These are phyloP conservation scores for Holocentrus rufus DNA, from an alignment of 2,797 vertebrate species.

Conservation along the genomic window DNA sequence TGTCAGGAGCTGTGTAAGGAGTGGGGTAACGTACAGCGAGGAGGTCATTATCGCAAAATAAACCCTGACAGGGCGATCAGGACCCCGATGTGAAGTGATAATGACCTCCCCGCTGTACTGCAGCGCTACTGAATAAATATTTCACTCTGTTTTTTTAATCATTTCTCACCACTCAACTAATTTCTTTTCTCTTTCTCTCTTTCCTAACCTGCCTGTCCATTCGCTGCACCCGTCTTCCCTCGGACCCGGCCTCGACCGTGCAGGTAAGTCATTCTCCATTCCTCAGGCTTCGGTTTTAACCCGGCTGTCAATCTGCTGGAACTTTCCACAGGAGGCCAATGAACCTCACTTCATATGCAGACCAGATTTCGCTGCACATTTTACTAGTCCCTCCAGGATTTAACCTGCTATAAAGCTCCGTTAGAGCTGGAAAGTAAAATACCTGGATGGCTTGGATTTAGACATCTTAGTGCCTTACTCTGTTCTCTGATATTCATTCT, in stretches of 20 bases:
- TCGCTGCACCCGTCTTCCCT: not conserved
- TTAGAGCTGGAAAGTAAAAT: conserved; percentile 9
- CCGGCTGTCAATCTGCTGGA: conserved; percentile 28
- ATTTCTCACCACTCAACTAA: not conserved
- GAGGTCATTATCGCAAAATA: too few species aligned
- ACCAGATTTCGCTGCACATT: conserved; percentile 5
- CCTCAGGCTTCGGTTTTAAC: conserved; percentile 10
- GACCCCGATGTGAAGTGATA: too few species aligned
- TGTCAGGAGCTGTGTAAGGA: too few species aligned
- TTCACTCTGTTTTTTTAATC: too few species aligned
- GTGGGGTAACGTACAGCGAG: too few species aligned
- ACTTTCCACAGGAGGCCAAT: conserved; percentile 18
- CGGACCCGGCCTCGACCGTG: not conserved
- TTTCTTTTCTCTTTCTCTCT: conserved; percentile 2
- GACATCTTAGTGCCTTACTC: not conserved
- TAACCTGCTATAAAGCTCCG: not conserved
- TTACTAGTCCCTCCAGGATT: conserved; percentile 1
- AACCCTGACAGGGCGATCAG: too few species aligned
- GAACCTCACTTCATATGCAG: conserved; percentile 6
- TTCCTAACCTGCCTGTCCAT: not conserved
- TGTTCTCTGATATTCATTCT: not conserved
- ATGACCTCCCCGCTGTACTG: too few species aligned
- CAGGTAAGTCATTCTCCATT: conserved; percentile 47
- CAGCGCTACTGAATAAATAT: too few species aligned
- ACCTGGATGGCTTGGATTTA: conserved; percentile 12